A percentile compares a stretch with the other conserved stretches of the same genome.
Conservation (phyloP, 2,888 invertebrate genomes). For the Hedychridium roseum region DNA sequence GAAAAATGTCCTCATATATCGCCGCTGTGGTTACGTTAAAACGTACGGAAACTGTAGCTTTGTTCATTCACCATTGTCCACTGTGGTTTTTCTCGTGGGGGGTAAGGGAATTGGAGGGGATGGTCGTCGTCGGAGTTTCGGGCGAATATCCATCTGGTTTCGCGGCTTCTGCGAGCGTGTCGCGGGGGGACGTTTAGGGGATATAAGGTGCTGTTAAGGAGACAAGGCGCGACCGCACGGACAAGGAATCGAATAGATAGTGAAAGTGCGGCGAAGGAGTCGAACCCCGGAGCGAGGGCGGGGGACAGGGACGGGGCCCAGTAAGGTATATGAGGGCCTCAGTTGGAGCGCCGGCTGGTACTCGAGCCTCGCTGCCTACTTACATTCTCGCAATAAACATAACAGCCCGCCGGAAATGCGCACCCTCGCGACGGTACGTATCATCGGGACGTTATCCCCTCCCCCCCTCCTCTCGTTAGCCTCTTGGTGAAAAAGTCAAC, state of each 20-base stretch:
- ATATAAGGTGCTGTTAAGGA: slow-evolving; percentile 54
- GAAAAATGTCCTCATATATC: too few relatives aligned
- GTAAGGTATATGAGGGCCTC: slow-evolving; percentile 64
- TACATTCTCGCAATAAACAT: slow-evolving; percentile 47
- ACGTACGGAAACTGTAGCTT: too few relatives aligned
- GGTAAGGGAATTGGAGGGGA: too few relatives aligned
- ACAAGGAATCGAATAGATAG: slow-evolving; percentile 56
- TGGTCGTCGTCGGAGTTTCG: too few relatives aligned
- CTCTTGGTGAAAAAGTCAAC: too few relatives aligned
- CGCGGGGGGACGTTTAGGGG: slow-evolving; percentile 43
- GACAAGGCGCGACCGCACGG: slow-evolving; percentile 50
- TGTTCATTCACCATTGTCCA: too few relatives aligned
- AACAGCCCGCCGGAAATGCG: slow-evolving; percentile 47
- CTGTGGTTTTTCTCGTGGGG: too few relatives aligned
- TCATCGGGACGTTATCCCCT: slow-evolving; percentile 20
- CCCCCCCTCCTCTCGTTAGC: neutral
- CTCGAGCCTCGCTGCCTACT: slow-evolving; percentile 60
- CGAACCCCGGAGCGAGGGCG: slow-evolving; percentile 38
- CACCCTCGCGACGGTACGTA: slow-evolving; percentile 58
- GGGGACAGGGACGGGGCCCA: slow-evolving; percentile 45
- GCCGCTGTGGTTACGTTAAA: too few relatives aligned
- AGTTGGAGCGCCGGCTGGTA: slow-evolving; percentile 57
- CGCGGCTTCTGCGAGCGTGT: too few relatives aligned
- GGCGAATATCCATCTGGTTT: too few relatives aligned
- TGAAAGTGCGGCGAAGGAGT: slow-evolving; percentile 54